These are phyloP conservation scores for Exocentrus adspersus DNA, from an alignment of 2,888 invertebrate species.

Conservation along the genomic window DNA sequence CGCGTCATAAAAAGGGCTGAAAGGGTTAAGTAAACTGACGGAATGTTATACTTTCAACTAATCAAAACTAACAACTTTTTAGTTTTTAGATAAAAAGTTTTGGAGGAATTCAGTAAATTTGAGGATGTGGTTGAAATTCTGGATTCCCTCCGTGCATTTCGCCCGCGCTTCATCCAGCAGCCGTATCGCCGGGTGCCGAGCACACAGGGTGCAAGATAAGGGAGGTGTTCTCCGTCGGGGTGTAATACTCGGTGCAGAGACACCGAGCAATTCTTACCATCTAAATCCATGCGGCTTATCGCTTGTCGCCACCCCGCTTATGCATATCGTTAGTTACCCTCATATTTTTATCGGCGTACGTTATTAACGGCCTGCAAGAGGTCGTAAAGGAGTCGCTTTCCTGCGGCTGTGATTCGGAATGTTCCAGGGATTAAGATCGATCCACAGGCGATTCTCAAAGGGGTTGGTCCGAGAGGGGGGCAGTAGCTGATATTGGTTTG, in stretches of 20 bases:
- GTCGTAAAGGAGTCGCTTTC: constrained; percentile 13
- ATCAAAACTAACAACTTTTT: too few species aligned
- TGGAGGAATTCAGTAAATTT: too few species aligned
- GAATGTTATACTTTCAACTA: too few species aligned
- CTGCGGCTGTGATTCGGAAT: constrained; percentile 5
- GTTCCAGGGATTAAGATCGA: constrained; percentile 14
- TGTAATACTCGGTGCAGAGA: constrained; percentile 34
- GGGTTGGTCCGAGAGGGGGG: constrained; percentile 12
- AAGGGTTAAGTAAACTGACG: too few species aligned
- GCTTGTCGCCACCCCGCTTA: constrained; percentile 43
- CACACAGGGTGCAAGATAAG: background rate
- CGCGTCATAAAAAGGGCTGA: too few species aligned
- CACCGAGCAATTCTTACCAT: constrained; percentile 43
- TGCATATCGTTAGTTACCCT: constrained; percentile 18
- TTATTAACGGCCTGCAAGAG: constrained; percentile 17
- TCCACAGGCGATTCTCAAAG: constrained; percentile 13
- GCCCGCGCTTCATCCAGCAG: background rate
- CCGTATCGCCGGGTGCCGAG: constrained; percentile 13
- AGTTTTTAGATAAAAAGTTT: too few species aligned
- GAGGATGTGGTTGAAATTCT: too few species aligned
- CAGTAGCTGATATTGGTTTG: constrained; percentile 9
- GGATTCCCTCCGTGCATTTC: constrained; percentile 4
- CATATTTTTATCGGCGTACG: constrained; percentile 21
- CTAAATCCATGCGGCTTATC: constrained; percentile 46
- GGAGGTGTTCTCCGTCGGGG: constrained; percentile 26